These are phyloP conservation scores for Linnaemya tessellans DNA, from an alignment of 2,888 invertebrate species.

Conservation along the genomic window DNA sequence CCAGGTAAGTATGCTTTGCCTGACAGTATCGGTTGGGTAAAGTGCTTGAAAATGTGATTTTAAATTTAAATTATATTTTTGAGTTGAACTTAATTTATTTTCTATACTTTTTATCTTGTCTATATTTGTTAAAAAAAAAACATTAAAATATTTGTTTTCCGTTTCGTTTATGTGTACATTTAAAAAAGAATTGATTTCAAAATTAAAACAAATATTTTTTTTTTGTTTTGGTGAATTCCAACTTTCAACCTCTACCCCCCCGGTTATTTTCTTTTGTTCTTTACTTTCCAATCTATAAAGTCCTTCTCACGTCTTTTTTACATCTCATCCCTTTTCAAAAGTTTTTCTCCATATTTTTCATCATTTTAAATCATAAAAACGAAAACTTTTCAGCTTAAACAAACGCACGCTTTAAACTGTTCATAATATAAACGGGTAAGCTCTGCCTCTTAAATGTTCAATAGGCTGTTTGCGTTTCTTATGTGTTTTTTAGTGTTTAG, in stretches of 20 bases:
- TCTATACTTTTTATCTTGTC: slow-evolving; percentile 29
- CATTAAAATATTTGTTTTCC: slow-evolving; percentile 44
- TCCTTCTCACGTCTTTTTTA: slow-evolving; percentile 8
- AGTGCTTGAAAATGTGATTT: slow-evolving; percentile 76
- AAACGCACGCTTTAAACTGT: slow-evolving; percentile 63
- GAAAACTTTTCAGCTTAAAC: slow-evolving; percentile 60
- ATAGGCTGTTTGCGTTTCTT: background rate
- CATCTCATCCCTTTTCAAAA: slow-evolving; percentile 19
- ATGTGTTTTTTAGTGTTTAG: background rate
- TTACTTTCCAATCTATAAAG: background rate
- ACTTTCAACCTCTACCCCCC: background rate
- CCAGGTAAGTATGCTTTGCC: slow-evolving; percentile 85
- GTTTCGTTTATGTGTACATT: background rate
- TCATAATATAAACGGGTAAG: slow-evolving; percentile 65
- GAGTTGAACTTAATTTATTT: slow-evolving; percentile 74
- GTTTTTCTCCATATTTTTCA: slow-evolving; percentile 10
- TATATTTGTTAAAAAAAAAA: slow-evolving; percentile 8
- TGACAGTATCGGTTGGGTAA: slow-evolving; percentile 85
- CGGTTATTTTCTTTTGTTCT: background rate
- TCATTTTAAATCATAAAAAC: slow-evolving; percentile 29
- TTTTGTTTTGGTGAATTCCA: background rate
- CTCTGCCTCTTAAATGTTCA: slow-evolving; percentile 20
- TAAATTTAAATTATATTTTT: slow-evolving; percentile 73
- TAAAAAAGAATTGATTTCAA: background rate
- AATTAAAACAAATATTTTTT: slow-evolving; percentile 3